These are phyloP conservation scores for Heterodera schachtii DNA, from an alignment of 1,140 invertebrate species.

Conservation along the genomic window DNA sequence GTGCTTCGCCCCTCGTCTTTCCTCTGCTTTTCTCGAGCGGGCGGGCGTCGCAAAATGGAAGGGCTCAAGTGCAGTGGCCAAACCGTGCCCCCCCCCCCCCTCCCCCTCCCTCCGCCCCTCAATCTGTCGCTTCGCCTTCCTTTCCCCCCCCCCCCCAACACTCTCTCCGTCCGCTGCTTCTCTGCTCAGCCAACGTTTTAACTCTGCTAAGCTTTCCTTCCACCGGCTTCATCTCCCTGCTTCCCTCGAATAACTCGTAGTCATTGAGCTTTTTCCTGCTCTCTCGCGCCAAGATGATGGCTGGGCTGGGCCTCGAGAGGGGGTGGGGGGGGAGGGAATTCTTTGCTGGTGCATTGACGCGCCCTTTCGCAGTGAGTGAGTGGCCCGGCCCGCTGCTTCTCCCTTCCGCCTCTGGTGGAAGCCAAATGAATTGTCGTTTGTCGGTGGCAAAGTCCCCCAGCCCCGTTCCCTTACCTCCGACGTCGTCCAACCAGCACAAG, in stretches of 20 bases:
- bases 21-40: neutral
- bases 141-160: neutral
- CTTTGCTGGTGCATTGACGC: neutral
- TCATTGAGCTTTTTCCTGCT: neutral
- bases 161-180: no score
- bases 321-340: no score
- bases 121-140: neutral
- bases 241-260: neutral
- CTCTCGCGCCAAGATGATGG: neutral
- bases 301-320: no score
- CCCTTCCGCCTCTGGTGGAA: neutral
- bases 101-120: neutral
- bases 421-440: constrained; percentile 25
- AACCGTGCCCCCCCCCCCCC: neutral
- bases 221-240: neutral
- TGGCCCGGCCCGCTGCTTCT: constrained; percentile 4
- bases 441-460: constrained; percentile 12
- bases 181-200: neutral
- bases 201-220: neutral
- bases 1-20: neutral
- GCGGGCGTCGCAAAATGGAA: neutral
- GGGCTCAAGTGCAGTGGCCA: neutral
- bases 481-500: neutral
- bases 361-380: neutral
- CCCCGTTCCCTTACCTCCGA: neutral